Base-by-base conservation (phyloP, 2,888 invertebrate genomes). In the Trachelus stipa region DNA sequence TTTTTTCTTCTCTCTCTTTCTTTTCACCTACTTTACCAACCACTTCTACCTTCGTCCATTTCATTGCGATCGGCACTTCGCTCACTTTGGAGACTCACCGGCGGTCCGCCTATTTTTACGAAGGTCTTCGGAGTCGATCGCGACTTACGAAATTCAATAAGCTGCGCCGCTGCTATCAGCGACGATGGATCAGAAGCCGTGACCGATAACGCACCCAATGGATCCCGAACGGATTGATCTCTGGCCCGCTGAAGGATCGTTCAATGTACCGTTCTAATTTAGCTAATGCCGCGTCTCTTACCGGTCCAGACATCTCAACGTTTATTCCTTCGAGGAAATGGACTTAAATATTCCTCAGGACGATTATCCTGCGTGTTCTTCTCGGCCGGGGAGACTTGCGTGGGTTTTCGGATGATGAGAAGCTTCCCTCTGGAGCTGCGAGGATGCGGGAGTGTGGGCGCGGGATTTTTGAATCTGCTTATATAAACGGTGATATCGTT, bases 131-230 rank as follows among this genome's bases (percentile, higher is more conserved):
- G 2, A 56, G 56, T 9, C 71, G 33, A 71, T 71, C 71, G 71
- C 31, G 71, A 71, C 33, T 31, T 33, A 71, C 71, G 71, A 71
- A 71, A 71, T 71, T 71, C 6, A 71, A 71, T 71, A 71, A 71
- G 33, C 71, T 23, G 71, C 31, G 71, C 12, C 31, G 71, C 31
- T 34, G 12, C 34, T 71, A 71, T 71, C 71, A 34, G 71, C 23
- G 12, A 33, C 71, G 71, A 71, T 71, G 71, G 71, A 71, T 71
- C 71, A 9, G 33, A 12, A 31, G 12, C 71, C 33, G 9, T 71
- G 71, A 71, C 71, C 71, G 71, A 71, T 71, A 71, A 23, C 31
- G 31, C 71, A 9, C 33, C 33, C 31, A 12, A 23, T 34, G 71
- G 71, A 31, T 71, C 30, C 11, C 0, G 31, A 33, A 12, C n/a